Evolutionary conservation across 2,113 vertebrate species (phyloP), one percentile per base, ranked within the genome.

Genomic region (Oreochromis niloticus): DNA sequence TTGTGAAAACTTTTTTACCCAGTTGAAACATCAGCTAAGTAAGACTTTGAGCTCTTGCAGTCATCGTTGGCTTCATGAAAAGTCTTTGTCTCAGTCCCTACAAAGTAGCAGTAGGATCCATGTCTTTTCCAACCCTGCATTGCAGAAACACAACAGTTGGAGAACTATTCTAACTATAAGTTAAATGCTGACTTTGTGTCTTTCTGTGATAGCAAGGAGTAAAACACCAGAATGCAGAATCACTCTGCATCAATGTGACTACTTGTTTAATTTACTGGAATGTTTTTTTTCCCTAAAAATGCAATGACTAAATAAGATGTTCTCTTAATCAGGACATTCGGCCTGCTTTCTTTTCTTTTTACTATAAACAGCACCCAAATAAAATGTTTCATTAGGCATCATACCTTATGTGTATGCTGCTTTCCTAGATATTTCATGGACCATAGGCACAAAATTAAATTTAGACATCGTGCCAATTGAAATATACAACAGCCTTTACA

Each of bases 81-180:
- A 3, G 97, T 95, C 87, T 95, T 96, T 81, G 96, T 96, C n/a
- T 95, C 95, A 17, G 91, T 92, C 90, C 97, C 97, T 83, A 97
- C 91, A 80, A 97, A 94, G 88, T 99, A 99, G 88, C 98, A 99
- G 93, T 97, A 97, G 83, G 96, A 97, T 0, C 97, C 97, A 79
- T 98, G 94, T 90, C 96, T 97, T 94, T 94, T 98, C 98, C 98
- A 99, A 7, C 97, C 97, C 98, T 99, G 32, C 17, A 39, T 66
- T n/a, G 61, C 61, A 39, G 10, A n/a, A 6, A 39, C 22, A 66
- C 17, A 22, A 39, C 61, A n/a, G 34, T n/a, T n/a, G 32, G 48
- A 9, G 12, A 56, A 66, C 4, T 19, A 63, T 86, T 57, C 5
- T 24, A 24, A 24, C 22, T 24, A 24, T 24, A 24, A 24, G 17